phyloP scores from a whole-genome alignment of 2,113 vertebrate species.

The Eublepharis macularius region DNA sequence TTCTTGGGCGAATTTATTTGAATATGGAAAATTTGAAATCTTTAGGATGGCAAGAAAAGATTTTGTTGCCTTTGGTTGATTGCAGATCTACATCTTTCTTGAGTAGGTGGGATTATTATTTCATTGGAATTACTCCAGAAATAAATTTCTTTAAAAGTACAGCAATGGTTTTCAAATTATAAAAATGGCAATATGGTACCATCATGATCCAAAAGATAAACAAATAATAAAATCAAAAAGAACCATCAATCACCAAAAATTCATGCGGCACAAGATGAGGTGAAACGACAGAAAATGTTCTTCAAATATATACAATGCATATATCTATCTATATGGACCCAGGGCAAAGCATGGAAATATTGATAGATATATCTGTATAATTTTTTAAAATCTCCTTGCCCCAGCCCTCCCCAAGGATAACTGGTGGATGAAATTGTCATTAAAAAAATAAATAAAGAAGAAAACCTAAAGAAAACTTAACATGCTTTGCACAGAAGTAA shows the following conservation, averaged over 20 bases:
- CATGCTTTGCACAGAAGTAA: conserved; percentile 72
- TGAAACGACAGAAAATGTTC: conserved; percentile 86
- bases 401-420: conserved; percentile 77
- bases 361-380: conserved; percentile 80
- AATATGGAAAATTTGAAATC: conserved; percentile 49
- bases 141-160: conserved; percentile 49
- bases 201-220: conserved; percentile 62
- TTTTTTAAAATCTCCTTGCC: conserved; percentile 70
- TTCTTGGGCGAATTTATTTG: conserved; percentile 77
- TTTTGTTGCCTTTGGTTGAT: conserved; percentile 94
- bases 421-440: conserved; percentile 78
- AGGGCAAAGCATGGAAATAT: conserved; percentile 58
- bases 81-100: conserved; percentile 77
- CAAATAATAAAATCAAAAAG: conserved; percentile 72
- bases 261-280: conserved; percentile 99
- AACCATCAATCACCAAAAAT: conserved; percentile 93
- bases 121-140: conserved; percentile 68
- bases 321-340: conserved; percentile 75
- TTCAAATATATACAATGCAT: conserved; percentile 76
- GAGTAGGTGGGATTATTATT: conserved; percentile 65
- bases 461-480: conserved; percentile 70
- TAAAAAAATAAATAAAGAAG: conserved; percentile 64
- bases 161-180: conserved; percentile 72
- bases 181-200: conserved; percentile 78
- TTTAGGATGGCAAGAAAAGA: conserved; percentile 96